Base-by-base conservation (phyloP, 2,888 invertebrate genomes). In the Epinotia ramella region DNA sequence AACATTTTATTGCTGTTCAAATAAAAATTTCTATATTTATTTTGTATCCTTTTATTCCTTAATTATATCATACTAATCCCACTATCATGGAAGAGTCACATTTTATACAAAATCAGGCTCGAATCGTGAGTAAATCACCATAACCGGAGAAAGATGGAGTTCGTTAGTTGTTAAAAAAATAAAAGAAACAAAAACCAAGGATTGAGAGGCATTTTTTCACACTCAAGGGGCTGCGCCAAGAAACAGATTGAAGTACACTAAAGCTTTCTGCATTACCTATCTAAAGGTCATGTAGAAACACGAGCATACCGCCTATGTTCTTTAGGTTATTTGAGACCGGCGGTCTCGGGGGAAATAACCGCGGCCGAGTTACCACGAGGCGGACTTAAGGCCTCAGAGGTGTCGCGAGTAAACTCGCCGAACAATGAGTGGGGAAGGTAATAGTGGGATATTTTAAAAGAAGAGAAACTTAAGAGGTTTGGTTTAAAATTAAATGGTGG, bases 321-420 rank as follows among this genome's bases (percentile, higher is more conserved):
- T 62, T 62, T 62, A 1, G 28, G 28, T n/a, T 33, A 69, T 49
- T 24, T 12, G n/a, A 69, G 60, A 49, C 60, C 68, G 20, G 44
- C n/a, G n/a, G 44, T 44, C 69, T 46, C 69, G 46, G 12, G 71
- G 71, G 71, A 72, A 72, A 72, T 72, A 72, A 44, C 56, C 28
- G 56, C 24, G 6, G 6, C 62, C 33, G 33, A 62, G 33, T 33
- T 40, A 40, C 40, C 16, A 9, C 62, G 33, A 56, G 33, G 66
- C 28, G 13, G 56, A 6, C 57, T 68, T 68, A 56, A 20, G 67
- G 67, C 68, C 13, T 16, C 24, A 2, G 28, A 16, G 60, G 33
- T 33, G 28, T 2, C n/a, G 28, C 33, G 40, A 62, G 33, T n/a
- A 44, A 44, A 59, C 57, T 44, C 20, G 44, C 13, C n/a, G 7